A percentile compares a stretch with the other conserved stretches of the same genome.
These are phyloP conservation scores for Physella acuta DNA, from an alignment of 1,140 invertebrate species.

Conservation along the genomic window DNA sequence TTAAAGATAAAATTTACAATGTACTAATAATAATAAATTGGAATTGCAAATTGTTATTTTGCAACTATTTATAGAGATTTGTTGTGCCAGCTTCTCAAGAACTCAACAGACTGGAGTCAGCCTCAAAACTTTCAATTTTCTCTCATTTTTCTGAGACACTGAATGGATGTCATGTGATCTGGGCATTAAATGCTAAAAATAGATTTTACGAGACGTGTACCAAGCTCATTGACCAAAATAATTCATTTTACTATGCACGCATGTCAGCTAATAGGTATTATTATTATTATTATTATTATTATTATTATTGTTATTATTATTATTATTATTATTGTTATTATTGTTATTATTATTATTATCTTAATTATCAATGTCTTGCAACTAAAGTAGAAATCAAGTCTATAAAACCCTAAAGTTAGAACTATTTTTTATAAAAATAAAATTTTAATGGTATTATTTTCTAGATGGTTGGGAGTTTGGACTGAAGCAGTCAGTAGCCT, in stretches of 20 bases:
- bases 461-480: conserved; percentile 84
- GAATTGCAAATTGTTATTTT: no score
- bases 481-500: conserved; percentile 75
- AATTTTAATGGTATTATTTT: no score
- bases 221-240: conserved; percentile 45
- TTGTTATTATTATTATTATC: no score
- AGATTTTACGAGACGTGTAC: conserved; percentile 61
- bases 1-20: no score
- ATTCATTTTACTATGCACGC: conserved; percentile 45
- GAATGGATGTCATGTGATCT: conserved; percentile 62
- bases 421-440: no score
- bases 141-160: conserved; percentile 63
- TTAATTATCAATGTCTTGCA: no score
- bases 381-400: no score
- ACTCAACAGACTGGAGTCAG: conserved; percentile 61
- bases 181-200: conserved; percentile 60
- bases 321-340: not conserved
- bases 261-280: conserved; percentile 46
- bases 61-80: no score
- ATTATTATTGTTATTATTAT: no score
- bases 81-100: conserved; percentile 77
- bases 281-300: not conserved
- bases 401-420: no score
- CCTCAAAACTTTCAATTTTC: conserved; percentile 60
- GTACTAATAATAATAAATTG: no score